Percentiles rank a stretch among this genome's conserved stretches.
phyloP scores from a whole-genome alignment of 2,888 invertebrate genomes.

The Diaperis boleti region DNA sequence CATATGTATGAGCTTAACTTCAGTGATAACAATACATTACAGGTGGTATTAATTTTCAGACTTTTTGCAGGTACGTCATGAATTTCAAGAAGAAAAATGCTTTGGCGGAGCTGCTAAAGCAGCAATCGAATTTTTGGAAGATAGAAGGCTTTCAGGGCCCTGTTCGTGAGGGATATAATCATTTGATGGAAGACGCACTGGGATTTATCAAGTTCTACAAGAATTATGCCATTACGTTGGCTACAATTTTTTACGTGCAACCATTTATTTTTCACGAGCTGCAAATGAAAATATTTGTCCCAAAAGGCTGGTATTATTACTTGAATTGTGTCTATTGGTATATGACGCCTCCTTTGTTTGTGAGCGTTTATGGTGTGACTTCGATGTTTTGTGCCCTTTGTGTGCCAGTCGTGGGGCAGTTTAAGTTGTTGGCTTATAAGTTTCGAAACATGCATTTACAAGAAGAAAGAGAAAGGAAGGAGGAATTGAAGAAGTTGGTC shows the following conservation, averaged over 20 bases:
- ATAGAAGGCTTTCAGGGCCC: neutral
- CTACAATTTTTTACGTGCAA: slow-evolving; percentile 10
- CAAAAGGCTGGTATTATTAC: slow-evolving; percentile 26
- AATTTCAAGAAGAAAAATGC: neutral
- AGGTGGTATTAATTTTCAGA: neutral
- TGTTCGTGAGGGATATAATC: slow-evolving; percentile 1
- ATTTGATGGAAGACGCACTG: neutral
- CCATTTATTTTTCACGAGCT: slow-evolving; percentile 21
- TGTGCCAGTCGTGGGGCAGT: slow-evolving; percentile 11
- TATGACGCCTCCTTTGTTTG: slow-evolving; percentile 24
- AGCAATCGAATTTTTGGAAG: slow-evolving; percentile 16
- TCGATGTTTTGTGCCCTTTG: slow-evolving; percentile 19
- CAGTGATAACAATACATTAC: neutral
- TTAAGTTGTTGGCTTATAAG: slow-evolving; percentile 13
- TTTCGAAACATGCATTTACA: slow-evolving; percentile 1
- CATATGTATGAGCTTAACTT: neutral
- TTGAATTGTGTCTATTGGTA: slow-evolving; percentile 21
- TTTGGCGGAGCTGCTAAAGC: slow-evolving; percentile 7
- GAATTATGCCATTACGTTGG: slow-evolving; percentile 10
- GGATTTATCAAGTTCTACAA: slow-evolving; percentile 8
- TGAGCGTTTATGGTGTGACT: slow-evolving; percentile 21
- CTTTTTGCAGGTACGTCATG: slow-evolving; percentile 13
- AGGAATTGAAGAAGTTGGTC: slow-evolving; percentile 24
- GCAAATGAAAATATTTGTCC: slow-evolving; percentile 15
- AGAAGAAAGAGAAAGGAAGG: no score